phyloP scores from a whole-genome alignment of 2,113 vertebrate species.

The Sprattus sprattus region DNA sequence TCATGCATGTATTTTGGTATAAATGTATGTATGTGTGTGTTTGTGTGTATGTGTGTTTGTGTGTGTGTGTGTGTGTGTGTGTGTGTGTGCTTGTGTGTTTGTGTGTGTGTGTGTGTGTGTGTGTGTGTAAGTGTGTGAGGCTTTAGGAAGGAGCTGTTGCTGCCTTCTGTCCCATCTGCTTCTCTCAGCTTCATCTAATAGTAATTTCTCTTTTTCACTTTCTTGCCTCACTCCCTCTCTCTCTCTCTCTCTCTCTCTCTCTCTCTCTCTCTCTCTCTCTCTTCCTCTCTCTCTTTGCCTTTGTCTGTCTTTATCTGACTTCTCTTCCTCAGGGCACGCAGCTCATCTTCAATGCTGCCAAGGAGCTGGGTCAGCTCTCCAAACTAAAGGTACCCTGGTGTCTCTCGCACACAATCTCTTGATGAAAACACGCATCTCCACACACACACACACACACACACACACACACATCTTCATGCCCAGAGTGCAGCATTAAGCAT shows the following conservation, averaged over 20 bases:
- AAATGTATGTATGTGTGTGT: background rate
- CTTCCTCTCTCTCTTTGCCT: constrained; percentile 35
- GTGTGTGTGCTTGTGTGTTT: background rate
- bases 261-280: constrained; percentile 37
- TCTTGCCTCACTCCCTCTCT: constrained; percentile 36
- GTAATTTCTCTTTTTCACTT: background rate
- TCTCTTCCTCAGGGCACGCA: constrained; percentile 84
- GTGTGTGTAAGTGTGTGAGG: background rate
- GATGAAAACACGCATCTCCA: background rate
- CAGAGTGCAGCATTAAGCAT: background rate
- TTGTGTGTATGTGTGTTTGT: background rate
- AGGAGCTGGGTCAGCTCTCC: constrained; percentile 96
- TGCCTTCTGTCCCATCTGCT: constrained; percentile 55
- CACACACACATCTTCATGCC: background rate
- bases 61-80: background rate
- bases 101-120: background rate
- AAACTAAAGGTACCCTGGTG: constrained; percentile 85
- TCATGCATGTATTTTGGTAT: background rate
- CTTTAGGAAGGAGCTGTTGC: constrained; percentile 40
- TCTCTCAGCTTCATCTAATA: background rate
- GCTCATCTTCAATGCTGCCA: constrained; percentile 97
- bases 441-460: background rate
- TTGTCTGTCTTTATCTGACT: constrained; percentile 30
- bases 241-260: constrained; percentile 38
- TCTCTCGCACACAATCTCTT: background rate